Percentiles rank a stretch among this genome's conserved stretches.
phyloP scores from a whole-genome alignment of 2,113 vertebrate genomes.

The Macquaria australasica region DNA sequence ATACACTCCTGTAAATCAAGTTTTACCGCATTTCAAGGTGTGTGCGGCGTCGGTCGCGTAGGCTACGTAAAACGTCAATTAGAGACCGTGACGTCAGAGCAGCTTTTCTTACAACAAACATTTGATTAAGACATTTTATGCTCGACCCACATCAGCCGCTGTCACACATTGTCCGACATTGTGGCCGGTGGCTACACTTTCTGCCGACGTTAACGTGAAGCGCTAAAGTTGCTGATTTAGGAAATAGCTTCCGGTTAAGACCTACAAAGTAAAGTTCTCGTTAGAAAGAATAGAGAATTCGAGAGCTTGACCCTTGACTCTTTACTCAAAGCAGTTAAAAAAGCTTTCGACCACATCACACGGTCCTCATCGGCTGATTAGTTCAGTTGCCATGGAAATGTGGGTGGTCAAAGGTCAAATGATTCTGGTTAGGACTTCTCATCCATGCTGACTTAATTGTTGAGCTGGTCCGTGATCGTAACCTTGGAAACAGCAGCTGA shows the following conservation, averaged over 20 bases:
- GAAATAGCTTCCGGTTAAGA: constrained; percentile 18
- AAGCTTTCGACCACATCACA: neutral
- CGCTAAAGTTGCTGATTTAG: neutral
- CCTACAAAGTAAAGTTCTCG: constrained; percentile 44
- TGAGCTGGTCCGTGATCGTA: neutral
- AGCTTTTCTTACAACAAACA: neutral
- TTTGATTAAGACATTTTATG: neutral
- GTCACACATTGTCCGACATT: too few relatives aligned
- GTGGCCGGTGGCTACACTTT: neutral
- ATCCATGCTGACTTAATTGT: too few relatives aligned
- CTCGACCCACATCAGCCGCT: too few relatives aligned
- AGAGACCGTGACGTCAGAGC: neutral
- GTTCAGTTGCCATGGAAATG: neutral
- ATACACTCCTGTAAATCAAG: neutral
- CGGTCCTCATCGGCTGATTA: neutral
- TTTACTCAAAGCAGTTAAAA: neutral
- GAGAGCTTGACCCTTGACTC: neutral
- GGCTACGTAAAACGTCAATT: neutral
- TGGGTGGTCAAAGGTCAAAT: neutral
- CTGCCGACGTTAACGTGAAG: neutral
- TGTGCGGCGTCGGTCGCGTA: neutral
- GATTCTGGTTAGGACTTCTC: neutral
- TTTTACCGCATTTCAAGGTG: constrained; percentile 28
- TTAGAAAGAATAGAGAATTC: neutral
- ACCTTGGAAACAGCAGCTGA: neutral